Percentiles rank a stretch among this genome's conserved stretches.
These are phyloP conservation scores for Ovis canadensis DNA, from an alignment of 2,113 vertebrate species.

Conservation along the genomic window DNA sequence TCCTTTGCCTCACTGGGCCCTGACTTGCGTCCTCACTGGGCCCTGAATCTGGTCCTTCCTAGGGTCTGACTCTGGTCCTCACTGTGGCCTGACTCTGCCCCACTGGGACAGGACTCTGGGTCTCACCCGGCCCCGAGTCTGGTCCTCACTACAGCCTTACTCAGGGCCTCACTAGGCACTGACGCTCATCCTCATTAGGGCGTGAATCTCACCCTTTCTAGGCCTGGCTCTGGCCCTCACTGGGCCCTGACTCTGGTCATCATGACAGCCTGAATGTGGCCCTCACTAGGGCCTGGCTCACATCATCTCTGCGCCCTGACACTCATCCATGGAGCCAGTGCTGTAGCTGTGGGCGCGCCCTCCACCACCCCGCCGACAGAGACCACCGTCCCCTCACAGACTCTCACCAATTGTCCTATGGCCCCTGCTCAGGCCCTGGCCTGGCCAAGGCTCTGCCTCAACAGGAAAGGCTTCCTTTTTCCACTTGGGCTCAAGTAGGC, in stretches of 20 bases:
- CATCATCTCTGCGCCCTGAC: not conserved
- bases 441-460: not conserved
- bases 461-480: not conserved
- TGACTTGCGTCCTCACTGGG: not conserved
- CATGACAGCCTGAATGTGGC: not conserved
- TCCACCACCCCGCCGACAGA: not conserved
- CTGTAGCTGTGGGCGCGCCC: not conserved
- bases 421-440: not conserved
- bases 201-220: not conserved
- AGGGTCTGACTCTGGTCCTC: not conserved
- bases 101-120: not conserved
- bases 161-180: not conserved
- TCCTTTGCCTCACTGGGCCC: not conserved
- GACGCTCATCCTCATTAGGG: not conserved
- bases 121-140: not conserved
- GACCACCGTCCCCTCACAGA: not conserved
- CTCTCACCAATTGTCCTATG: not conserved
- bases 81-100: not conserved
- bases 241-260: not conserved
- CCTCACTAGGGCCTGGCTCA: not conserved
- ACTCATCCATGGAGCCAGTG: not conserved
- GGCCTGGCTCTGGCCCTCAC: not conserved
- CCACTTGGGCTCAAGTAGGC: not conserved
- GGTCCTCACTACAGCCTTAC: not conserved
- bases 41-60: not conserved